These are phyloP conservation scores for Chelon auratus DNA, from an alignment of 2,797 vertebrate species.

Conservation along the genomic window DNA sequence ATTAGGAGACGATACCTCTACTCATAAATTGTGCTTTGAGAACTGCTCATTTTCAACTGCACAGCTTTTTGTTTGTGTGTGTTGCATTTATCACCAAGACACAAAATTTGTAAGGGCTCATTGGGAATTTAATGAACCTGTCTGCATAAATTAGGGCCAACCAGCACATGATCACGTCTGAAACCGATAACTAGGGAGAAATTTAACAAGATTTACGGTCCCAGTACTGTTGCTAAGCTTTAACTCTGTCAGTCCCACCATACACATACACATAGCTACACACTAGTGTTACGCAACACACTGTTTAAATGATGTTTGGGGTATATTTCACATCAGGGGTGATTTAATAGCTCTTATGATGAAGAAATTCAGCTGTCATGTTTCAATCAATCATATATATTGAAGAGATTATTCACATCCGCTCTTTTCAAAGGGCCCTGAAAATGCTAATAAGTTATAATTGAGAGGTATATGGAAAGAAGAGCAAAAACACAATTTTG, in stretches of 20 bases:
- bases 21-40: constrained; percentile 13
- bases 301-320: too few relatives aligned
- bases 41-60: constrained; percentile 33
- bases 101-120: constrained; percentile 45
- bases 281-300: too few relatives aligned
- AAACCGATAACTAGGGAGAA: constrained; percentile 40
- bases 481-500: background rate
- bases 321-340: background rate
- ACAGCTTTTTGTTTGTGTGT: background rate
- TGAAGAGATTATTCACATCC: background rate
- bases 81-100: constrained; percentile 37
- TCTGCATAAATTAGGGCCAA: constrained; percentile 50
- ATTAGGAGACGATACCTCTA: constrained; percentile 19
- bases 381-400: background rate
- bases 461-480: background rate
- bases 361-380: background rate
- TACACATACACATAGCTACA: background rate
- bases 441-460: background rate
- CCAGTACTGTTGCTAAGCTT: constrained; percentile 23
- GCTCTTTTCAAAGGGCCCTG: background rate
- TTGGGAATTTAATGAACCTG: constrained; percentile 60
- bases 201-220: constrained; percentile 36
- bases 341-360: constrained; percentile 7
- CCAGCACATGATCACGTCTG: constrained; percentile 39
- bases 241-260: background rate